A percentile compares a stretch with the other conserved stretches of the same genome.
Conservation (phyloP, 2,113 vertebrate species). For the Microcebus murinus region DNA sequence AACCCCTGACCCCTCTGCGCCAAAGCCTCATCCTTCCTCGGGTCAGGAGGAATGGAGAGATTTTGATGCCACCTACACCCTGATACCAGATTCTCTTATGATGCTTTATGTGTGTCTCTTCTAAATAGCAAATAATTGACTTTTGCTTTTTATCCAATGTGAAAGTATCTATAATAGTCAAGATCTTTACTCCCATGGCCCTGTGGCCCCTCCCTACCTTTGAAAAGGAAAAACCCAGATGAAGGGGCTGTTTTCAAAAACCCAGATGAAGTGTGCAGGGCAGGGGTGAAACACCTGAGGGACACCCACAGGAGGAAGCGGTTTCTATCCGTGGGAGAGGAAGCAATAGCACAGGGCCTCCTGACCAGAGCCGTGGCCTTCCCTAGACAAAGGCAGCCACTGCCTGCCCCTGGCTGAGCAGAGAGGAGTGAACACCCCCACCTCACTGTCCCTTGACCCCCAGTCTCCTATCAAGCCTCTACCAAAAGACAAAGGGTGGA, state of each 20-base stretch:
- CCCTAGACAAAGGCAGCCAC: not conserved
- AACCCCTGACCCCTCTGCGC: not conserved
- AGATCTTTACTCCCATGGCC: not conserved
- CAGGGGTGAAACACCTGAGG: not conserved
- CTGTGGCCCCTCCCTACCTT: not conserved
- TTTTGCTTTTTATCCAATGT: not conserved
- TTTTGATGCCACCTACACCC: not conserved
- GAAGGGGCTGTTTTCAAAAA: not conserved
- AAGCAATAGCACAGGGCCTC: not conserved
- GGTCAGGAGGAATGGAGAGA: not conserved
- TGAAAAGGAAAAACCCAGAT: not conserved
- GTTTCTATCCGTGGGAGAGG: not conserved
- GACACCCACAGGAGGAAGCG: not conserved
- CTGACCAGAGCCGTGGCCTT: rapidly evolving
- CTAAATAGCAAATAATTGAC: not conserved
- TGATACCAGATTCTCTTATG: not conserved
- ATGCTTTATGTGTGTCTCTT: not conserved
- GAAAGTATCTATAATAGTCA: not conserved
- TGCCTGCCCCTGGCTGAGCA: not conserved
- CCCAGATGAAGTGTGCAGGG: not conserved
- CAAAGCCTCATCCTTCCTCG: not conserved
- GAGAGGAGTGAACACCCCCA: not conserved
- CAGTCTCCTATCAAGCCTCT: not conserved
- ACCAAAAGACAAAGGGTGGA: not conserved
- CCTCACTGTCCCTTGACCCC: not conserved